Conservation (phyloP, 1,140 invertebrate genomes). For the Leguminivora glycinivorella region DNA sequence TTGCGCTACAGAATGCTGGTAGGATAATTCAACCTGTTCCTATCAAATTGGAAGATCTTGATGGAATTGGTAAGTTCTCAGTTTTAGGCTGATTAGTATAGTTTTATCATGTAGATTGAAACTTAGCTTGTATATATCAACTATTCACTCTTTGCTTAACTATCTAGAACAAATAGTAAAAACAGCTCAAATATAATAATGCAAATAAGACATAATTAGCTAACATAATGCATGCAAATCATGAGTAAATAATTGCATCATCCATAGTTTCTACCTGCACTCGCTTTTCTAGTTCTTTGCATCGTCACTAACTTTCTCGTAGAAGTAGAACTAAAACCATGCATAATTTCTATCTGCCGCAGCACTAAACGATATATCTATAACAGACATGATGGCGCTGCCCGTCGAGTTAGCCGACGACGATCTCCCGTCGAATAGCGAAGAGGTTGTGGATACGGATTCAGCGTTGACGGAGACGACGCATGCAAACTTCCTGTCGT, state of each 20-base stretch:
- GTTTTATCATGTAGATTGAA: background rate
- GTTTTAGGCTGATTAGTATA: slow-evolving; percentile 9
- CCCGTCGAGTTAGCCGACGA: slow-evolving; percentile 69
- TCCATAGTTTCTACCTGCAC: background rate
- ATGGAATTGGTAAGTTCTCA: slow-evolving; percentile 67
- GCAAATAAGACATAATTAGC: background rate
- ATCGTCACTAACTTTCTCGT: background rate
- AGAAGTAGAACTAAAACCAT: slow-evolving; percentile 2
- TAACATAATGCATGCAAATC: background rate
- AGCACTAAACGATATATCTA: slow-evolving; percentile 19
- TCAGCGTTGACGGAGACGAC: slow-evolving; percentile 81
- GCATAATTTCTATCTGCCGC: slow-evolving; percentile 6
- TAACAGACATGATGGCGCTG: slow-evolving; percentile 72
- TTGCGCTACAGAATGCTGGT: slow-evolving; percentile 47
- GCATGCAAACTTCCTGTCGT: slow-evolving; percentile 89
- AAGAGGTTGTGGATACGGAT: slow-evolving; percentile 37
- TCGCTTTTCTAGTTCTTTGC: background rate
- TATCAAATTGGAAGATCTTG: slow-evolving; percentile 72
- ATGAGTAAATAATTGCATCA: background rate
- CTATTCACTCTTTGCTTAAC: background rate
- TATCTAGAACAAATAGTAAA: background rate
- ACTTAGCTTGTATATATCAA: no score
- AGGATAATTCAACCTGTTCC: slow-evolving; percentile 63
- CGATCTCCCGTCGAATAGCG: slow-evolving; percentile 76
- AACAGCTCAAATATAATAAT: no score